phyloP scores from a whole-genome alignment of 2,888 invertebrate genomes.

The Plemyria rubiginata region DNA sequence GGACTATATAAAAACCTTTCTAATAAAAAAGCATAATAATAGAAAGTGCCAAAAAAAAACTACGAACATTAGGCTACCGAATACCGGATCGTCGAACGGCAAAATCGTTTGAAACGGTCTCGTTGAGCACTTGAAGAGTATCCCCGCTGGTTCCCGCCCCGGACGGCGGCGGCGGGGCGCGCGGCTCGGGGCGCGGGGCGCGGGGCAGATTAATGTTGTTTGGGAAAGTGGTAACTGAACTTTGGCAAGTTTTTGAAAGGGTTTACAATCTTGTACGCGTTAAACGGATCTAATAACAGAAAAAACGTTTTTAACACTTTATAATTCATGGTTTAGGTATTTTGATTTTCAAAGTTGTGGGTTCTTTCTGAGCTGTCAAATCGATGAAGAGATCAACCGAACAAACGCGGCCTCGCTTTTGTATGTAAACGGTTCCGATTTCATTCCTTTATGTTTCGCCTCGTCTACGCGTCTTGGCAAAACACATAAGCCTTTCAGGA shows the following conservation, averaged over 20 bases:
- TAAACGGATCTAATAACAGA: slow-evolving; percentile 3
- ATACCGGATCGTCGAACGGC: too few relatives aligned
- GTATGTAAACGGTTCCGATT: not conserved
- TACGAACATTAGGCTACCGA: too few relatives aligned
- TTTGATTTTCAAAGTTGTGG: not conserved
- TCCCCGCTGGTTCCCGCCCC: too few relatives aligned
- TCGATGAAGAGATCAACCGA: not conserved
- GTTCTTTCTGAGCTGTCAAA: not conserved
- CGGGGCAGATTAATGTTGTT: not conserved
- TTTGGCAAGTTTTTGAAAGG: not conserved
- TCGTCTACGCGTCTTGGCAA: not conserved
- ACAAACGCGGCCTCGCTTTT: not conserved
- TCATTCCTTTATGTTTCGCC: not conserved
- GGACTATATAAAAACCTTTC: too few relatives aligned
- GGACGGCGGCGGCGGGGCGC: too few relatives aligned
- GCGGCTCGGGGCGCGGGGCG: too few relatives aligned
- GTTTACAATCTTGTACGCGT: slow-evolving; percentile 8
- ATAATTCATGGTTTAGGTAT: not conserved
- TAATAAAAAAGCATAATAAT: too few relatives aligned
- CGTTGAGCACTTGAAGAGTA: too few relatives aligned
- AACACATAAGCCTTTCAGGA: not conserved
- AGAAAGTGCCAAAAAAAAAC: too few relatives aligned
- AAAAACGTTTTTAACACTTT: not conserved
- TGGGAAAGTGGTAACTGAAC: not conserved
- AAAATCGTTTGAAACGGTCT: too few relatives aligned